phyloP scores from a whole-genome alignment of 2,113 vertebrate genomes.

The Dryoscopus gambensis region DNA sequence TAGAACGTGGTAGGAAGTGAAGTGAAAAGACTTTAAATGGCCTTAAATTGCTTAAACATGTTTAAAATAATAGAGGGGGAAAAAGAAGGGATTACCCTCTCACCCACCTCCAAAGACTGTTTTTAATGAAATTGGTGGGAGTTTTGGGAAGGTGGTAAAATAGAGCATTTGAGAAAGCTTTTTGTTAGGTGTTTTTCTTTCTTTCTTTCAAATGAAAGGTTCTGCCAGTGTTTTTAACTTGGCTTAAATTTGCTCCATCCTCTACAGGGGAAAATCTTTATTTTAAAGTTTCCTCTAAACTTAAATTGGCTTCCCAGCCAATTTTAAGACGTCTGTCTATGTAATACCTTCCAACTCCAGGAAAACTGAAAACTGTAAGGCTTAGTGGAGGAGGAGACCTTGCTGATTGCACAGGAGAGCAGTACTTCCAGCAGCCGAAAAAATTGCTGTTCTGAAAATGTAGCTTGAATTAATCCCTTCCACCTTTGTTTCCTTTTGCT shows the following conservation, averaged over 20 bases:
- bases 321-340: neutral
- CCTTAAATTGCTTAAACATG: neutral
- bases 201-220: neutral
- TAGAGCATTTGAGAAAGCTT: neutral
- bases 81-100: neutral
- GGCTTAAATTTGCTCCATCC: conserved; percentile 1
- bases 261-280: conserved; percentile 40
- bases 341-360: neutral
- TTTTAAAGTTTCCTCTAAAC: conserved; percentile 48
- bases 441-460: neutral
- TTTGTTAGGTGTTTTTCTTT: neutral
- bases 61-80: neutral
- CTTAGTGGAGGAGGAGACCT: neutral
- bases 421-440: neutral
- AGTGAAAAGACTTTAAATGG: neutral
- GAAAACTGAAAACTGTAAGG: neutral
- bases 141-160: neutral
- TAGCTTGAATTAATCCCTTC: neutral
- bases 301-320: neutral
- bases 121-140: neutral
- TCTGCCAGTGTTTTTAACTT: neutral
- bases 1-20: neutral
- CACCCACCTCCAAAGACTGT: neutral
- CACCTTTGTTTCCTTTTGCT: neutral
- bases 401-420: neutral